These are phyloP conservation scores for Limnephilus marmoratus DNA, from an alignment of 2,888 invertebrate genomes.

Conservation along the genomic window DNA sequence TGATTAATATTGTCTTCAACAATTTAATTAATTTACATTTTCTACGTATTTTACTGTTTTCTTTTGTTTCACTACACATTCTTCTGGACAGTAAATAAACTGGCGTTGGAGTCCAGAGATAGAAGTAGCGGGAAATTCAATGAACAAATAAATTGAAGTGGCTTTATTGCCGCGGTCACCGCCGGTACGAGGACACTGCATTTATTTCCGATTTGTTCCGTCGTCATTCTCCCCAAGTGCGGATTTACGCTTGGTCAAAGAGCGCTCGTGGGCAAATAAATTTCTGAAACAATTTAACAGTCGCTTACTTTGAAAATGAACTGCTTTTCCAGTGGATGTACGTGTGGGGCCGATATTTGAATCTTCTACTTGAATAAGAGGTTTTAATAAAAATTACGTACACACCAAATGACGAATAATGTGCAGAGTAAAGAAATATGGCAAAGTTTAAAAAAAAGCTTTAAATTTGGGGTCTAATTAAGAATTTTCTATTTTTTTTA, in stretches of 20 bases:
- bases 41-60: neutral
- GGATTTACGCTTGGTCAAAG: conserved; percentile 12
- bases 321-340: neutral
- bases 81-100: neutral
- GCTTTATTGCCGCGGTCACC: conserved; percentile 33
- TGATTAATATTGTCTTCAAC: too few species aligned
- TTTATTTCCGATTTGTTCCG: conserved; percentile 44
- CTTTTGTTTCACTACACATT: neutral
- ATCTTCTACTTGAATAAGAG: too few species aligned
- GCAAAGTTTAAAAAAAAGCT: too few species aligned
- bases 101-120: neutral
- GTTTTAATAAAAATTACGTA: too few species aligned
- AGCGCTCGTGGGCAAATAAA: conserved; percentile 7
- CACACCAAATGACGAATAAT: too few species aligned
- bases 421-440: too few species aligned
- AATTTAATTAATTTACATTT: neutral
- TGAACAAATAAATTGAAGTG: neutral
- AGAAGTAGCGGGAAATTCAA: neutral
- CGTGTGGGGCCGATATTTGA: neutral
- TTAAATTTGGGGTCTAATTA: too few species aligned
- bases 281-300: neutral
- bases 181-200: neutral
- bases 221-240: neutral
- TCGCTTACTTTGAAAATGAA: neutral
- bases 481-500: too few species aligned